phyloP scores from a whole-genome alignment of 2,797 vertebrate genomes.

The Syngnathus rostellatus region DNA sequence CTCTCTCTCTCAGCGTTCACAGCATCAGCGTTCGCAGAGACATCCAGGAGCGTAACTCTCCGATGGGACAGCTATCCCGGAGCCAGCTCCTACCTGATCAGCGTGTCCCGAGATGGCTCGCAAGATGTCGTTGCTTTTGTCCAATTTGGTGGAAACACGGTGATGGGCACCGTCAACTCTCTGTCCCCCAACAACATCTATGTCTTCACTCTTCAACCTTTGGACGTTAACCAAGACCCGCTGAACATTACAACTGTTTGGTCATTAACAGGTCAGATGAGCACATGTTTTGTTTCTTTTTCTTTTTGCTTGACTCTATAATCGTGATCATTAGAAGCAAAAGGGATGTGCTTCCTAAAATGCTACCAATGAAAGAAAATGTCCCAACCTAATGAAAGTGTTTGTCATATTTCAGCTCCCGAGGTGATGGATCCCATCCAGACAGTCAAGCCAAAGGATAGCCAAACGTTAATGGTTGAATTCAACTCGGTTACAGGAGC shows the following conservation, averaged over 20 bases:
- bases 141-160: conserved; percentile 62
- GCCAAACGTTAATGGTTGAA: conserved; percentile 75
- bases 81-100: conserved; percentile 67
- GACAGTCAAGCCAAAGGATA: conserved; percentile 75
- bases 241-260: conserved; percentile 35
- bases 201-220: conserved; percentile 58
- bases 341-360: too few relatives aligned
- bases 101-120: conserved; percentile 42
- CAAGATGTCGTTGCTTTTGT: conserved; percentile 36
- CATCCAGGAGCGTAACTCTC: conserved; percentile 63
- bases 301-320: too few relatives aligned
- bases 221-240: conserved; percentile 37
- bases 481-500: conserved; percentile 69
- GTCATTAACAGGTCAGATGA: conserved; percentile 56
- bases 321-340: too few relatives aligned
- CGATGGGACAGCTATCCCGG: conserved; percentile 59
- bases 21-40: conserved; percentile 57
- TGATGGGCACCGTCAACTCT: conserved; percentile 66
- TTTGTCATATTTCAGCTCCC: conserved; percentile 14
- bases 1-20: conserved; percentile 42
- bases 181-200: conserved; percentile 60
- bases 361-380: too few relatives aligned
- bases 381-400: neutral
- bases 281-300: too few relatives aligned
- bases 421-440: conserved; percentile 53